Conservation (phyloP, 2,797 vertebrate genomes). For the Amphiprion clarkii region DNA sequence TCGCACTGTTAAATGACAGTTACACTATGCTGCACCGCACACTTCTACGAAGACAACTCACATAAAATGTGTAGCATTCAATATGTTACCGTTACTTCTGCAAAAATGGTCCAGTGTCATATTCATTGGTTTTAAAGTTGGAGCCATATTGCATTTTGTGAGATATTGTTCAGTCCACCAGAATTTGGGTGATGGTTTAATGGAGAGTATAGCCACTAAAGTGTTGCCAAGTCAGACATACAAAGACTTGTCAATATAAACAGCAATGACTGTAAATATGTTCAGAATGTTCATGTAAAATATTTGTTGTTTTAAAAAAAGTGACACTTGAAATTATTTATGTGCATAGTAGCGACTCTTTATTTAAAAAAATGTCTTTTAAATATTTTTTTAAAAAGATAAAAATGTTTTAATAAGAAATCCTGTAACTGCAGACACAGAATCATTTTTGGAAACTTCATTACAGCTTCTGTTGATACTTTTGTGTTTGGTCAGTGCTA, state of each 20-base stretch:
- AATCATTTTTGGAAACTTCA: neutral
- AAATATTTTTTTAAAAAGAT: too few relatives aligned
- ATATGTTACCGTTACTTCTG: too few relatives aligned
- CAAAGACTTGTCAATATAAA: neutral
- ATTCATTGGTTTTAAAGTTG: too few relatives aligned
- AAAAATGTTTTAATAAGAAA: conserved; percentile 25
- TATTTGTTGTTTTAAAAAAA: conserved; percentile 24
- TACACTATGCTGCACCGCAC: too few relatives aligned
- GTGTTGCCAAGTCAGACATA: too few relatives aligned
- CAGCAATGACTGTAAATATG: conserved; percentile 38
- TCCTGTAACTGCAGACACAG: conserved; percentile 2
- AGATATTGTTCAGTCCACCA: too few relatives aligned
- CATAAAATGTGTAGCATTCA: too few relatives aligned
- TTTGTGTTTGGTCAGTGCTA: conserved; percentile 57
- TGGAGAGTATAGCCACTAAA: neutral
- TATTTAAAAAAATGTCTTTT: conserved; percentile 14
- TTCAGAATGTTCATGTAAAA: conserved; percentile 22
- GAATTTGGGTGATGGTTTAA: conserved; percentile 1
- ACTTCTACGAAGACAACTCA: too few relatives aligned
- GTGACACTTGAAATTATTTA: conserved; percentile 12
- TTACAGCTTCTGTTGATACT: conserved; percentile 39
- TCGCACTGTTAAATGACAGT: too few relatives aligned
- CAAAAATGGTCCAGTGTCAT: too few relatives aligned
- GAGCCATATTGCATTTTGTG: too few relatives aligned
- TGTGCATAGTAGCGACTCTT: conserved; percentile 52